Base-by-base conservation (phyloP, 2,888 invertebrate species). In the Eueremaeus valkanovi region DNA sequence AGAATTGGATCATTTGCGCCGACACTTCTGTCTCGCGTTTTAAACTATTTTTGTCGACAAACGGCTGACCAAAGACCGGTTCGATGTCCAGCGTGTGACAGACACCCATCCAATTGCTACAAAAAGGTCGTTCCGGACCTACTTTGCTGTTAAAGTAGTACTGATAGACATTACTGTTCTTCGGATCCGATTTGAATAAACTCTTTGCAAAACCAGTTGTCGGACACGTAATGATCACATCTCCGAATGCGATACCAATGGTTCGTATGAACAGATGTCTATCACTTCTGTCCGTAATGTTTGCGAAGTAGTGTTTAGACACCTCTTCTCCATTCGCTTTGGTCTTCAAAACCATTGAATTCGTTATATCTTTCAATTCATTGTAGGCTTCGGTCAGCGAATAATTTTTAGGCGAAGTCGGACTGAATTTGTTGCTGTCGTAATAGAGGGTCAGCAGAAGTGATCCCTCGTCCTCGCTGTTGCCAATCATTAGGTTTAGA, bases 141-240 rank as follows among this genome's bases (percentile, higher is more conserved):
- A 36, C 27, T 66, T 66, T 74, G 18, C 63, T 63, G 16, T 45
- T 74, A 66, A 68, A 74, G 16, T 31, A 74, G n/a, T 63, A 74
- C 24, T 74, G 74, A 68, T 63, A 74, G 21, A 74, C 74, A 45
- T 40, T 29, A 11, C 33, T 66, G 21, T 16, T 75, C 18, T 11
- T 8, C 16, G 13, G 13, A 45, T 45, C 31, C 0, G 24, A 5
- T n/a, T 8, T 21, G 16, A 21, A 75, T 3, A 75, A 21, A 27
- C n/a, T 27, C n/a, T 49, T 42, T 1, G 49, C 75, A 27, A 75
- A 75, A 1, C 27, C 13, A 33, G 70, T 51, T n/a, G 75, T 75
- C 3, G 75, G 75, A 51, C 75, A 75, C 11, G 24, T 29, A 0
- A 75, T 0, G 0, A n/a, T 27, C 29, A n/a, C 16, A 70, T 75